Evolutionary conservation across 2,113 vertebrate genomes (phyloP).

Genomic region (Antigone vipio): DNA sequence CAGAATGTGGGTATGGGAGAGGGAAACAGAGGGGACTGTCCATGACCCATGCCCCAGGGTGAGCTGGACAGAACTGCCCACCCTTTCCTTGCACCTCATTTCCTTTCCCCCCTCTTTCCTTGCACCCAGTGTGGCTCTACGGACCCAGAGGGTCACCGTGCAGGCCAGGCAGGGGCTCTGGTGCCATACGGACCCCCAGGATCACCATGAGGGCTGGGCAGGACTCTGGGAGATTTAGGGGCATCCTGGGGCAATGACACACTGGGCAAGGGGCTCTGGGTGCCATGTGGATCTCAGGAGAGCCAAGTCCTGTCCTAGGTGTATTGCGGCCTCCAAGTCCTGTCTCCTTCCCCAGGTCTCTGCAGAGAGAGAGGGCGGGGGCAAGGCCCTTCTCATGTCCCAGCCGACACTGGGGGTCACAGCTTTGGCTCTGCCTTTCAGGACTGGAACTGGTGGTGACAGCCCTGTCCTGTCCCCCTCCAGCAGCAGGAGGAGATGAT

Average conservation of each 20-base stretch:
- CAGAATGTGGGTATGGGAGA: background rate
- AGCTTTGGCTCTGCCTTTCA: background rate
- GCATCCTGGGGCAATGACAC: background rate
- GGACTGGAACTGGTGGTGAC: background rate
- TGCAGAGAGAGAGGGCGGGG: background rate
- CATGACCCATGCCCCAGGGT: too few species aligned
- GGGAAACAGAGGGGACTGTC: background rate
- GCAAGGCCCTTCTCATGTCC: background rate
- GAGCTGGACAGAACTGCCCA: background rate
- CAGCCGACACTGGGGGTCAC: accelerated
- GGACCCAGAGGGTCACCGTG: background rate
- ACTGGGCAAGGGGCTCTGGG: background rate
- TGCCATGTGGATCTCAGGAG: background rate
- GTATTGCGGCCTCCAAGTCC: background rate
- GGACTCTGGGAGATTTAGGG: background rate
- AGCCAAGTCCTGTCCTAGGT: background rate
- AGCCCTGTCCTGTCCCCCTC: background rate
- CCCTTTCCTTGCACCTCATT: too few species aligned
- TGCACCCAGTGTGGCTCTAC: too few species aligned
- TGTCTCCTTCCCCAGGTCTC: background rate
- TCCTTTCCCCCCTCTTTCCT: background rate
- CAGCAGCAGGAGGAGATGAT: background rate
- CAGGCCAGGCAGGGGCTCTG: background rate
- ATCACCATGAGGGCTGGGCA: background rate
- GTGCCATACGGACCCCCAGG: background rate